These are phyloP conservation scores for Eurystomus gularis DNA, from an alignment of 2,113 vertebrate genomes.

Conservation along the genomic window DNA sequence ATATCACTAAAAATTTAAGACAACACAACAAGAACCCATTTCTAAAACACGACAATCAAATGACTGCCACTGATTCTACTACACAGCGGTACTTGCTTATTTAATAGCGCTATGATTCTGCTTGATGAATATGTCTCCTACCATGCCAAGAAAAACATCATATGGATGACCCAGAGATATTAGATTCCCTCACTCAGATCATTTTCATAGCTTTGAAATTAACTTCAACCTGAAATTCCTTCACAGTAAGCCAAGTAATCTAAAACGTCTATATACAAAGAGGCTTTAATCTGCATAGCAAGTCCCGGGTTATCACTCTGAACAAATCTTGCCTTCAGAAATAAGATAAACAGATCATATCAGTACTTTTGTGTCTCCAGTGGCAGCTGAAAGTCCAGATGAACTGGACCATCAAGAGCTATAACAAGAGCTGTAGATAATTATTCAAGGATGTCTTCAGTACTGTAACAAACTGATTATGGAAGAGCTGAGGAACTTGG, in stretches of 20 bases:
- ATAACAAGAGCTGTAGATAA: neutral
- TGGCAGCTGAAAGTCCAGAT: neutral
- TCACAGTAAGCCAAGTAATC: neutral
- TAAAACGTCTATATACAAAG: neutral
- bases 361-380: neutral
- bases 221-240: neutral
- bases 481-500: neutral
- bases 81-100: neutral
- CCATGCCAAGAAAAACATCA: neutral
- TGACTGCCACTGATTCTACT: neutral
- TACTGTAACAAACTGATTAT: neutral
- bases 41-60: neutral
- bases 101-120: neutral
- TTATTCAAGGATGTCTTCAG: neutral
- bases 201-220: neutral
- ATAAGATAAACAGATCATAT: neutral
- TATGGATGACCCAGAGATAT: neutral
- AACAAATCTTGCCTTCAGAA: neutral
- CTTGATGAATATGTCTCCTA: neutral
- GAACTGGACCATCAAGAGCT: neutral
- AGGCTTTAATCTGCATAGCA: neutral
- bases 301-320: neutral
- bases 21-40: neutral
- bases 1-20: neutral
- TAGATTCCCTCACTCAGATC: neutral